Evolutionary conservation across 2,888 invertebrate species (phyloP).

Genomic region (Adelognathus sp.): DNA sequence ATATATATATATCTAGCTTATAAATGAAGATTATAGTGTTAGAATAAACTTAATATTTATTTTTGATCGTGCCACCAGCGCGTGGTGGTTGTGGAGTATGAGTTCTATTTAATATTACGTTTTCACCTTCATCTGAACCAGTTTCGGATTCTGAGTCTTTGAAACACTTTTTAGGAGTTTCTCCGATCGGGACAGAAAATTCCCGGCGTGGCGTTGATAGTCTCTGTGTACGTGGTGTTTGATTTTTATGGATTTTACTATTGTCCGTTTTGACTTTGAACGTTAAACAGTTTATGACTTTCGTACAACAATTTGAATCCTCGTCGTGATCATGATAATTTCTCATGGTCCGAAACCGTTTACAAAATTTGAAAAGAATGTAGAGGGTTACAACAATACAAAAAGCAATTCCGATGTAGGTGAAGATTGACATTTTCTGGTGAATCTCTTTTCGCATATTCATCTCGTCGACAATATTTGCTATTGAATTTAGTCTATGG

Average conservation of each 20-base stretch:
- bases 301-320: neutral
- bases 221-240: neutral
- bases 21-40: neutral
- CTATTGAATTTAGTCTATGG: neutral
- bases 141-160: neutral
- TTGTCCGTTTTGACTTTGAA: neutral
- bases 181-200: neutral
- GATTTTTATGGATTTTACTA: neutral
- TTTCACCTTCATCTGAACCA: neutral
- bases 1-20: too few relatives aligned
- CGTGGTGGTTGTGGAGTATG: neutral
- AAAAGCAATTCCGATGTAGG: neutral
- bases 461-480: constrained; percentile 2
- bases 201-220: neutral
- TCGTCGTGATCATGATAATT: neutral
- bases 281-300: neutral
- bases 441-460: neutral
- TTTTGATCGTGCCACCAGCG: neutral
- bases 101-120: neutral
- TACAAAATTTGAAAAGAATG: neutral
- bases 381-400: neutral
- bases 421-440: constrained; percentile 5
- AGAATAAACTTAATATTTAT: neutral
- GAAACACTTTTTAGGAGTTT: neutral
- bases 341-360: neutral